These are phyloP conservation scores for Pardosa pseudoannulata DNA, from an alignment of 2,888 invertebrate genomes.

Conservation along the genomic window DNA sequence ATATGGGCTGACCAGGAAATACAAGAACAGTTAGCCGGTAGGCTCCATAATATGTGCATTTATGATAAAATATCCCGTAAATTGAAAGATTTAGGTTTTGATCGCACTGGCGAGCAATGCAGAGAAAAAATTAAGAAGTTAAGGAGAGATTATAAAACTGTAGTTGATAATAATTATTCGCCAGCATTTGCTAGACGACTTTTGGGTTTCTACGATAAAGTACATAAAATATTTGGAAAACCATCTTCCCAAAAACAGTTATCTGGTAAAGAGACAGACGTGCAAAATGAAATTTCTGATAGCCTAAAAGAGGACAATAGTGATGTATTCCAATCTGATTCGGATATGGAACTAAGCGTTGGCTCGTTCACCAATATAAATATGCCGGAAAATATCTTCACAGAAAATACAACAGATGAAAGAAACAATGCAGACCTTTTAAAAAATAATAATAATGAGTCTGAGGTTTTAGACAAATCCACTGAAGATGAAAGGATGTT, in stretches of 20 bases:
- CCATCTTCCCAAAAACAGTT: constrained; percentile 18
- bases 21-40: constrained; percentile 58
- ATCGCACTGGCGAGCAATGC: constrained; percentile 63
- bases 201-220: constrained; percentile 57
- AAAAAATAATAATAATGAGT: too few relatives aligned
- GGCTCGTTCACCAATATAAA: background rate
- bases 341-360: background rate
- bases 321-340: background rate
- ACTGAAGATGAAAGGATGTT: background rate
- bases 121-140: constrained; percentile 69
- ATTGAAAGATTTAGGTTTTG: constrained; percentile 35
- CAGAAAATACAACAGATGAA: background rate
- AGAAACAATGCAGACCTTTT: background rate
- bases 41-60: constrained; percentile 66
- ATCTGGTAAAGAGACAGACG: constrained; percentile 40
- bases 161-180: constrained; percentile 59
- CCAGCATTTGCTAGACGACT: constrained; percentile 58
- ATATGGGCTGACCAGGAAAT: constrained; percentile 67
- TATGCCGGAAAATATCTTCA: background rate
- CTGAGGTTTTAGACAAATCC: background rate
- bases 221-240: constrained; percentile 59
- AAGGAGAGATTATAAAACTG: constrained; percentile 59
- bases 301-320: background rate
- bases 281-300: constrained; percentile 19
- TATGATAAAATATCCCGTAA: constrained; percentile 65